Evolutionary conservation across 2,888 invertebrate species (phyloP).

Genomic region (Lagria hirta): DNA sequence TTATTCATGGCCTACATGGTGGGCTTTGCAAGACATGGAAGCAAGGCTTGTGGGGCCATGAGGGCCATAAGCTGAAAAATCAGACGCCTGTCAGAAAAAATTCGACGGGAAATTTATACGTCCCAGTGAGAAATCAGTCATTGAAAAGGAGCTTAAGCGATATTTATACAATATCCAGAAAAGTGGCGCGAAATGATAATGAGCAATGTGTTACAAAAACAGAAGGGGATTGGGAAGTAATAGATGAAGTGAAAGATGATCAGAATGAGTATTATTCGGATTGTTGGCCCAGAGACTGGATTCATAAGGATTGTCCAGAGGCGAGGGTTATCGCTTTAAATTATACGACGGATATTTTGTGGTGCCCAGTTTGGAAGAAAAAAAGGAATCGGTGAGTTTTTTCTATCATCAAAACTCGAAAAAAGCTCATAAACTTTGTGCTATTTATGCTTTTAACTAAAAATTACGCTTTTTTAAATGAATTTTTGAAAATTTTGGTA

Average conservation of each 20-base stretch:
- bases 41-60: slow-evolving; percentile 67
- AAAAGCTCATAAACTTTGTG: not conserved
- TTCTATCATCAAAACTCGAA: no score
- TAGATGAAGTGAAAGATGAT: slow-evolving; percentile 29
- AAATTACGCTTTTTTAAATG: no score
- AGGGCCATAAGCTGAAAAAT: slow-evolving; percentile 46
- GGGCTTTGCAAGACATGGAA: slow-evolving; percentile 82
- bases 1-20: slow-evolving; percentile 80
- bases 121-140: slow-evolving; percentile 35
- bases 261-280: slow-evolving; percentile 54
- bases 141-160: slow-evolving; percentile 42
- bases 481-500: no score
- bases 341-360: slow-evolving; percentile 77
- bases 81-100: slow-evolving; percentile 41
- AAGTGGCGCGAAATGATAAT: slow-evolving; percentile 37
- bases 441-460: not conserved
- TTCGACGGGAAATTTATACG: slow-evolving; percentile 40
- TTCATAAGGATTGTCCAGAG: slow-evolving; percentile 74
- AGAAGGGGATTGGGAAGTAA: slow-evolving; percentile 28
- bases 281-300: slow-evolving; percentile 89
- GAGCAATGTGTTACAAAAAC: slow-evolving; percentile 25
- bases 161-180: slow-evolving; percentile 38
- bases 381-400: slow-evolving; percentile 63
- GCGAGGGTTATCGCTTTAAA: slow-evolving; percentile 79
- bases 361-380: slow-evolving; percentile 74